Evolutionary conservation across 2,113 vertebrate species (phyloP).

Genomic region (Arothron firmamentum): DNA sequence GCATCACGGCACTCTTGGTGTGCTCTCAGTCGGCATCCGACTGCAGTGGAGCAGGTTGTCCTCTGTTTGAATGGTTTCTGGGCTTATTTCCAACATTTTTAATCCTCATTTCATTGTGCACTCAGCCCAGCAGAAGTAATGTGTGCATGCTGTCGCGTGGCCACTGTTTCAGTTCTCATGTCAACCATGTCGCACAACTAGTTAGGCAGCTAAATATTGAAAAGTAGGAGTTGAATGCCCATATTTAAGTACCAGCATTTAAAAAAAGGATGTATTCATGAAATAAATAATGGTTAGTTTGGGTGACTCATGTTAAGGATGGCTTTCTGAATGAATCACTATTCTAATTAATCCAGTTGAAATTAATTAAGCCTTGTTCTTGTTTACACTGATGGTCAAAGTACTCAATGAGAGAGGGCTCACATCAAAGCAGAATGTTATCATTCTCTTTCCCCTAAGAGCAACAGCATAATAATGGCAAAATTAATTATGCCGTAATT

Average conservation of each 20-base stretch:
- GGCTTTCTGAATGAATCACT: too few species aligned
- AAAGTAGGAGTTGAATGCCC: too few species aligned
- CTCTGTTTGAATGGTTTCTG: conserved; percentile 56
- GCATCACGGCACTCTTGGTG: conserved; percentile 1
- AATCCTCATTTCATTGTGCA: conserved; percentile 69
- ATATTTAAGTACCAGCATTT: conserved; percentile 1
- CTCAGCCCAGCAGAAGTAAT: conserved; percentile 63
- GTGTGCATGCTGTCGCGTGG: conserved; percentile 46
- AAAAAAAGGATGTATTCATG: background rate
- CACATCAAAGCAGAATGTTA: too few species aligned
- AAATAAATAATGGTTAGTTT: background rate
- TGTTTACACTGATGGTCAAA: too few species aligned
- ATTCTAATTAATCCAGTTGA: too few species aligned
- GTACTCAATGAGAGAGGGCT: too few species aligned
- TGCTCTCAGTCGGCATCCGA: conserved; percentile 26
- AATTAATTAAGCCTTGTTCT: too few species aligned
- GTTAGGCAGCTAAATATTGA: conserved; percentile 22
- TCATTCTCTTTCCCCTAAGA: too few species aligned
- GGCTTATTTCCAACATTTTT: conserved; percentile 64
- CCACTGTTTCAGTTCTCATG: conserved; percentile 38
- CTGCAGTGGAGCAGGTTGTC: conserved; percentile 43
- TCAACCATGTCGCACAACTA: conserved; percentile 36
- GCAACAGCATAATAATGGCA: too few species aligned
- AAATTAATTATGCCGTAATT: too few species aligned
- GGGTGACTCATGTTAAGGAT: too few species aligned